Evolutionary conservation across 2,113 vertebrate genomes (phyloP).

Genomic region (Limanda limanda): DNA sequence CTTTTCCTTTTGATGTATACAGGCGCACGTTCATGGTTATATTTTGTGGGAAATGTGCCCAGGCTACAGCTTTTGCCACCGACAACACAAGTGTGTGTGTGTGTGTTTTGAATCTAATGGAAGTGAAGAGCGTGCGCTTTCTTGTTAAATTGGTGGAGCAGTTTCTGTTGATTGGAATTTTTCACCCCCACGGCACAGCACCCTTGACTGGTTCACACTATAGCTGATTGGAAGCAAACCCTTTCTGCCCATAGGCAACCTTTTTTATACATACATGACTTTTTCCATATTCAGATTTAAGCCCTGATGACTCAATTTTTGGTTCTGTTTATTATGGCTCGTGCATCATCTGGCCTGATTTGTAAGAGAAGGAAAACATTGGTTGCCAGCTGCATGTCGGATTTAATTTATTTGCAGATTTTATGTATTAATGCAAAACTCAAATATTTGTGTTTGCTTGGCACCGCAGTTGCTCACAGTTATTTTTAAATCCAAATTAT

Average conservation of each 20-base stretch:
- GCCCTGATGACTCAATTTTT: conserved; percentile 6
- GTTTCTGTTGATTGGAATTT: conserved; percentile 52
- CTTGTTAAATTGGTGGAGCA: conserved; percentile 48
- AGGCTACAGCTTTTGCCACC: conserved; percentile 41
- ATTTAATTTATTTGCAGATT: conserved; percentile 5
- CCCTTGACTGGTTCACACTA: conserved; percentile 26
- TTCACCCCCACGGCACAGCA: conserved; percentile 17
- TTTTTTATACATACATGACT: conserved; percentile 44
- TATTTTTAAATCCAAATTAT: not conserved
- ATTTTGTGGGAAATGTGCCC: conserved; percentile 54
- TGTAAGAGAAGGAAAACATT: not conserved
- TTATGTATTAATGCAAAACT: conserved; percentile 10
- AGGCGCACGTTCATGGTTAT: conserved; percentile 53
- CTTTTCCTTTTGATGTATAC: conserved; percentile 62
- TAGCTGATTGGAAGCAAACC: conserved; percentile 40
- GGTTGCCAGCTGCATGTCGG: not conserved
- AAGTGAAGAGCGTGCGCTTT: conserved; percentile 22
- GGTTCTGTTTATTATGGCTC: conserved; percentile 1
- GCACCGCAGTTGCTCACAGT: not conserved
- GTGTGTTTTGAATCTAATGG: conserved; percentile 39
- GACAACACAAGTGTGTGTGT: conserved; percentile 24
- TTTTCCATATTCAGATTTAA: conserved; percentile 21
- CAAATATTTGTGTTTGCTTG: not conserved
- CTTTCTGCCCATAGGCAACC: conserved; percentile 22
- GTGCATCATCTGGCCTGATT: not conserved